Evolutionary conservation across 1,140 invertebrate genomes (phyloP), one percentile per base, ranked within the genome.

Genomic region (Theocolax elegans): DNA sequence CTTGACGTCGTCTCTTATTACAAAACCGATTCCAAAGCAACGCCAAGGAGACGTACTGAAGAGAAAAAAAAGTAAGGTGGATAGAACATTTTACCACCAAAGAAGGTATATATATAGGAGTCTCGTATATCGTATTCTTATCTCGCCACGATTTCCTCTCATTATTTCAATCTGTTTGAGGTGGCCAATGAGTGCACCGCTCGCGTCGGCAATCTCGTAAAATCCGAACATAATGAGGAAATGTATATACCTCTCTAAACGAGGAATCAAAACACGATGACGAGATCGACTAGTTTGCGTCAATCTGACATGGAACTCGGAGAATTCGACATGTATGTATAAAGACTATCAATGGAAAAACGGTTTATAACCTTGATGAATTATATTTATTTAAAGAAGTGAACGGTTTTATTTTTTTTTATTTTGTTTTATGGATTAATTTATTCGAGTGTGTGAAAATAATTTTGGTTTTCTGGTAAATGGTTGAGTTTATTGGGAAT

Each of bases 131-230:
- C 25, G 3, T 10, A 25, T 21, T n/a, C 40, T 58, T 67, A 59
- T 67, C 54, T 58, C 54, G 54, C 17, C 13, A 49, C 54, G 59
- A 56, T 63, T 71, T 64, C 53, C 59, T 64, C 44, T 63, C 53
- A 40, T 56, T 58, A 54, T 71, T 70, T 48, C 27, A 60, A 31
- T n/a, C n/a, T n/a, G 25, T 19, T 44, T 21, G 27, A n/a, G 15
- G 49, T 35, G 23, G 27, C 27, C 17, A 48, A 19, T 54, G 27
- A 31, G 31, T 23, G 48, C 27, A 54, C 29, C n/a, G 29, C 53
- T 31, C 42, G 35, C n/a, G 51, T 64, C 63, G 63, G 23, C 46
- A 51, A 63, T 70, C 67, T 69, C 60, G 54, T 65, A 67, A 64
- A 63, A 63, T 19, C 29, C 46, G 46, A 51, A 63, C 60, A 63